Conservation (phyloP, 2,797 vertebrate species). For the Rhinoraja longicauda region DNA sequence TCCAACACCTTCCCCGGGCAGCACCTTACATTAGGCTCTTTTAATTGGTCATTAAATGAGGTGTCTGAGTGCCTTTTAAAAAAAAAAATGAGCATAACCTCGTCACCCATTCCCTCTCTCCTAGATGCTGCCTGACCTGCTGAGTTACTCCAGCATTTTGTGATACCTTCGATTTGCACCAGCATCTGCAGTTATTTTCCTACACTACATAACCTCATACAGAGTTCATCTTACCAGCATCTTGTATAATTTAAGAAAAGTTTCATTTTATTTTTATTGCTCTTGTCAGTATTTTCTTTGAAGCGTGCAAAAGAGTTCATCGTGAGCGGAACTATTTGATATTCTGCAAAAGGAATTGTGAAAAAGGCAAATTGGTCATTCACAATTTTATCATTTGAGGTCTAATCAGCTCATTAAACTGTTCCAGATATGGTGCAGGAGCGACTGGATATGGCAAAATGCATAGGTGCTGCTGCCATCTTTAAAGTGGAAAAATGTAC, state of each 20-base stretch:
- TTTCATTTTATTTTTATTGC: no score
- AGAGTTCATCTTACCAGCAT: neutral
- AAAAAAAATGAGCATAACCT: neutral
- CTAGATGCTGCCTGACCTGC: no score
- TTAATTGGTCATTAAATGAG: no score
- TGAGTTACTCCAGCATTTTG: no score
- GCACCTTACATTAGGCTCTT: no score
- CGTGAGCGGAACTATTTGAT: neutral
- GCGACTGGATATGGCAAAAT: conserved; percentile 18
- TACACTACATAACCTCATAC: neutral
- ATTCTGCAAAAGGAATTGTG: neutral
- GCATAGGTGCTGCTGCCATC: neutral
- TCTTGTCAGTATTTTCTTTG: neutral
- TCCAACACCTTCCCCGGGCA: no score
- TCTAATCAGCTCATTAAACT: neutral
- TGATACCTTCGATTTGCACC: no score
- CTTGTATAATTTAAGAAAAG: neutral
- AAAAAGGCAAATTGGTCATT: neutral
- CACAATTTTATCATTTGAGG: neutral
- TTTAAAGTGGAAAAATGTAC: neutral
- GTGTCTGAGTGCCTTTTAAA: neutral
- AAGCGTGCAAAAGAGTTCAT: neutral
- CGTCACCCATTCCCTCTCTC: no score
- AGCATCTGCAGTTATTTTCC: no score
- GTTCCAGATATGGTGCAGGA: neutral